phyloP scores from a whole-genome alignment of 2,113 vertebrate species.

The Dryoscopus gambensis region DNA sequence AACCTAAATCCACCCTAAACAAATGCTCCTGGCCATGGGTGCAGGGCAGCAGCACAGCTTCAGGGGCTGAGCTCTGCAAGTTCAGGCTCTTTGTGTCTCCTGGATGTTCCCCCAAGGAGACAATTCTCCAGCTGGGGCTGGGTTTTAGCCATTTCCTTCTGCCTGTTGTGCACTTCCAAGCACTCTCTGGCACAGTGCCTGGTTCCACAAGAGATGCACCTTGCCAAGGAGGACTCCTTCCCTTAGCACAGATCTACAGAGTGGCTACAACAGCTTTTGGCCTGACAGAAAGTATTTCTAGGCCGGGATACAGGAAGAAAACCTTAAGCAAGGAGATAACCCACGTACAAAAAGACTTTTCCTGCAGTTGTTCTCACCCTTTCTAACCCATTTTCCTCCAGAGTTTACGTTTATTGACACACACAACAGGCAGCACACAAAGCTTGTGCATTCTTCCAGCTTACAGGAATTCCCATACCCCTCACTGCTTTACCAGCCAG shows the following conservation, averaged over 20 bases:
- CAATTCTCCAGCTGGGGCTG: background rate
- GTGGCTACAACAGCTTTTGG: background rate
- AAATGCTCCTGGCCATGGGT: background rate
- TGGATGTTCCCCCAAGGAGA: background rate
- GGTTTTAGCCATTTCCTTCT: background rate
- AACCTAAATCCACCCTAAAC: background rate
- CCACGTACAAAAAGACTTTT: accelerated
- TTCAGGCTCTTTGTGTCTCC: background rate
- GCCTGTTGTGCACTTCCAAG: background rate
- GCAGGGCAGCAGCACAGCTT: background rate
- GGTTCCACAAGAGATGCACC: background rate
- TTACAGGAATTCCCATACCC: background rate
- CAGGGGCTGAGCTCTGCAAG: background rate
- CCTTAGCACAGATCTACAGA: background rate
- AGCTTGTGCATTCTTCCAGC: background rate
- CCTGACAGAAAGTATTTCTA: background rate
- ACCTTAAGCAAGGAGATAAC: background rate
- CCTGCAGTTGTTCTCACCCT: background rate
- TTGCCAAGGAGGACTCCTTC: background rate
- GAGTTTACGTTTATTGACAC: background rate
- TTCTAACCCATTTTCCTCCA: background rate
- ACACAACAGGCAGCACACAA: background rate
- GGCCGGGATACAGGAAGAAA: background rate
- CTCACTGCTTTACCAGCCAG: background rate
- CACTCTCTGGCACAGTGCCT: background rate